phyloP scores from a whole-genome alignment of 1,140 invertebrate species.

The Drosophila lowei region DNA sequence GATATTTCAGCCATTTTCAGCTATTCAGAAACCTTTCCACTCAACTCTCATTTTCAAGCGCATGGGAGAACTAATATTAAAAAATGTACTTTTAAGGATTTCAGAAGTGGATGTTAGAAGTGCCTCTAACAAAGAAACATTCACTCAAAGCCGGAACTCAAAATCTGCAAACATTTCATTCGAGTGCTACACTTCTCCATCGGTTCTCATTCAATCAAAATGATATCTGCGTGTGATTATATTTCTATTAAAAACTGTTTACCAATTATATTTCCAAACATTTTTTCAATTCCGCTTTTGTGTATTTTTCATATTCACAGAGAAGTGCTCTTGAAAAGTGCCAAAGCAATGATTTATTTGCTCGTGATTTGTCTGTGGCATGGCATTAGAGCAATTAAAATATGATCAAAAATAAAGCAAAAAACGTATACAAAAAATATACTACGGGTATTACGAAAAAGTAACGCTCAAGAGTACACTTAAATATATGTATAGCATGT shows the following conservation, averaged over 20 bases:
- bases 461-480: constrained; percentile 16
- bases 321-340: constrained; percentile 47
- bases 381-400: constrained; percentile 50
- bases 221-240: too few species aligned
- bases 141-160: not conserved
- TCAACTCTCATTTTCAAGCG: too few species aligned
- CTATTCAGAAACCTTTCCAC: too few species aligned
- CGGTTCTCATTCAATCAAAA: too few species aligned
- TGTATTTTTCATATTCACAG: constrained; percentile 9
- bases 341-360: constrained; percentile 24
- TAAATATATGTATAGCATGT: constrained; percentile 13
- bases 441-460: constrained; percentile 20
- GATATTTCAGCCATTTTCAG: too few species aligned
- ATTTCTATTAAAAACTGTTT: not conserved
- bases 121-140: not conserved
- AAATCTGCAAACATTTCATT: not conserved
- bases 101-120: not conserved
- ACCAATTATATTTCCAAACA: too few species aligned
- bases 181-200: too few species aligned
- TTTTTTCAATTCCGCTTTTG: constrained; percentile 4
- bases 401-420: constrained; percentile 43
- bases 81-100: not conserved
- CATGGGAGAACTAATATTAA: too few species aligned
- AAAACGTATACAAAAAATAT: constrained; percentile 32
- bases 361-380: constrained; percentile 48